Base-by-base conservation (phyloP, 2,797 vertebrate genomes). In the Chaetophractus vellerosus region DNA sequence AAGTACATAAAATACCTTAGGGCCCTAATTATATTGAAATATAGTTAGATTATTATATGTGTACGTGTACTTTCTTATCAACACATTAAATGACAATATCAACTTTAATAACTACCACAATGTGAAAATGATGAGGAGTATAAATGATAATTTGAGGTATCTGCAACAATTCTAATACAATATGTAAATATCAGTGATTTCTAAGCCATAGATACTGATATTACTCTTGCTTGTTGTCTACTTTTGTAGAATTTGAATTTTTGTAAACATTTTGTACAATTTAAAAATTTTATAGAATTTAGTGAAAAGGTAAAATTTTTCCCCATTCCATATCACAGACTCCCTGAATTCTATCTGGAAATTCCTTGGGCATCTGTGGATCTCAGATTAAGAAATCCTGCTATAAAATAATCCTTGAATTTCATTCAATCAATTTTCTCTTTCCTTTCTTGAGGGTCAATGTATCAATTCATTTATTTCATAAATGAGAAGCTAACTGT, bases 11-110 rank as follows among this genome's bases (percentile, higher is more conserved):
- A 91, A 76, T 16, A 71, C 0, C 18, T 72, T 71, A 26, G 26
- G 11, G 18, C 0, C 55, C 16, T 88, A 96, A 96, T 93, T 79
- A 24, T 79, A 50, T 64, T 36, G 38, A 91, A 81, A 75, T 80
- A 33, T 18, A 61, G 10, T 86, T 71, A 48, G 84, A 63, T 59
- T 85, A 38, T 78, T 88, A 38, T 52, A 11, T 74, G 55, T 57
- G 18, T 28, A 24, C 12, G 31, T 8, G 14, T 55, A 36, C 16
- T 94, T 81, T 96, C 0, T 79, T 66, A 78, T 59, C 19, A 48
- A 38, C 15, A 82, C 3, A 48, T 48, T 76, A 91, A 83, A 91
- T 88, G 19, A 9, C 7, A 81, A 81, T 31, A 83, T 76, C 0
- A 74, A 28, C 8, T 52, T 21, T 74, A 78, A 82, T 80, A 50